Evolutionary conservation across 2,888 invertebrate genomes (phyloP).

Genomic region (Ramazzottius varieornatus): DNA sequence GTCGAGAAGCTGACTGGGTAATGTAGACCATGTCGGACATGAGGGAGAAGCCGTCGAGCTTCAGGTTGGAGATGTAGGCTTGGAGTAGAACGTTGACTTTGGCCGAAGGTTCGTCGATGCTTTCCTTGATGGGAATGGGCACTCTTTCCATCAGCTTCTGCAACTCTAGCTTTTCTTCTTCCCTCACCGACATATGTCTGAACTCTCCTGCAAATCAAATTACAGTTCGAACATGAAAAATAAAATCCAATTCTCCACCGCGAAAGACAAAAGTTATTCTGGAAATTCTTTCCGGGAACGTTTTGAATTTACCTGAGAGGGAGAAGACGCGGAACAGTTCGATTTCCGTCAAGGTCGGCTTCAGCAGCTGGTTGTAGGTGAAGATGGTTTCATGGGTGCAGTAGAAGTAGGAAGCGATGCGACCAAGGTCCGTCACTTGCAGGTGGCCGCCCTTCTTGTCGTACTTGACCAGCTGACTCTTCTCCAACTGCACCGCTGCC

Average conservation of each 20-base stretch:
- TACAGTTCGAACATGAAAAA: not conserved
- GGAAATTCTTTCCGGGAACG: not conserved
- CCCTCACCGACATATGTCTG: constrained; percentile 9
- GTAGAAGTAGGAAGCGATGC: constrained; percentile 95
- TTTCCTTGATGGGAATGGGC: constrained; percentile 94
- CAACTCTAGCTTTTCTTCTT: constrained; percentile 81
- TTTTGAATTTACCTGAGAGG: too few species aligned
- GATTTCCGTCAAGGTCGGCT: constrained; percentile 85
- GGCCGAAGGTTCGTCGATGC: constrained; percentile 87
- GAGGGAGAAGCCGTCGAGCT: constrained; percentile 86
- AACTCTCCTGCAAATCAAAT: too few species aligned
- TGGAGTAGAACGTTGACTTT: constrained; percentile 82
- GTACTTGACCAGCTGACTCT: constrained; percentile 78
- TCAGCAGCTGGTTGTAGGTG: constrained; percentile 78
- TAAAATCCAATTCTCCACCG: not conserved
- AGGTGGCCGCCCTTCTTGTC: constrained; percentile 71
- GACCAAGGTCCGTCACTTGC: constrained; percentile 63
- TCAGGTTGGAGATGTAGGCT: constrained; percentile 90
- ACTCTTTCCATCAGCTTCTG: constrained; percentile 83
- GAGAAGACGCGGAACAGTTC: constrained; percentile 92
- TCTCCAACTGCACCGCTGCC: constrained; percentile 63
- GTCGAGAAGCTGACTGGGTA: constrained; percentile 77
- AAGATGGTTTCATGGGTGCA: constrained; percentile 88
- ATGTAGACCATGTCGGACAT: constrained; percentile 99
- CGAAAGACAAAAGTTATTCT: constrained; percentile 5